Base-by-base conservation (phyloP, 2,113 vertebrate genomes). In the Gulo gulo region DNA sequence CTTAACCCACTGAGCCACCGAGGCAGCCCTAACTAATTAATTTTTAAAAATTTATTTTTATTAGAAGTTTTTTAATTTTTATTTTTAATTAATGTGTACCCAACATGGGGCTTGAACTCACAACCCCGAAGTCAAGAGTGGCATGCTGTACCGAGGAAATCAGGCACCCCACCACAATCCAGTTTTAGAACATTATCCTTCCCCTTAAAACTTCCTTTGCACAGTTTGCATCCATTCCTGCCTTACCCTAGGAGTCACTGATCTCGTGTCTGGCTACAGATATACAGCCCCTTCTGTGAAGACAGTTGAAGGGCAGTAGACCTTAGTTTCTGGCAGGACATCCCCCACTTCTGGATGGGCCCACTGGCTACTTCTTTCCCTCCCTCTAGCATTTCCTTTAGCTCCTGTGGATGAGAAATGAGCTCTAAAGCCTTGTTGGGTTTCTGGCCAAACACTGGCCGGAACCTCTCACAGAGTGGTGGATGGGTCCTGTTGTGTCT, bases 401-500 rank as follows among this genome's bases (percentile, higher is more conserved):
- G 57, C 8, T n/a, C 74, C 50, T 0, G 6, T 20, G 36, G 31
- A 65, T 82, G 47, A 50, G 63, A 94, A 83, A 15, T 63, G 24
- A 61, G 21, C 36, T 34, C 31, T 67, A 45, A 81, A 76, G 47
- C 63, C 42, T 52, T 79, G 45, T 36, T 71, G 45, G 50, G 57
- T 47, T 85, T 85, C 2, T 18, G 42, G 65, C 57, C 81, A 76
- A 67, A 45, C 34, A 26, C 45, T 89, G 76, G 59, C 50, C 50
- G 23, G 52, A 84, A 36, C 12, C 50, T 36, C 73, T 90, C 47
- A 15, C 6, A 34, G 31, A 4, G 7, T 7, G 18, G 47, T 74
- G 18, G 15, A 16, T 50, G 81, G 29, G 15, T n/a, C 2, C 55
- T 2, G 1, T 6, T n/a, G 12, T 8, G 2, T 29, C 12, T 36